A percentile compares a stretch with the other conserved stretches of the same genome.
Conservation (phyloP, 2,113 vertebrate species). For the Peromyscus maniculatus region DNA sequence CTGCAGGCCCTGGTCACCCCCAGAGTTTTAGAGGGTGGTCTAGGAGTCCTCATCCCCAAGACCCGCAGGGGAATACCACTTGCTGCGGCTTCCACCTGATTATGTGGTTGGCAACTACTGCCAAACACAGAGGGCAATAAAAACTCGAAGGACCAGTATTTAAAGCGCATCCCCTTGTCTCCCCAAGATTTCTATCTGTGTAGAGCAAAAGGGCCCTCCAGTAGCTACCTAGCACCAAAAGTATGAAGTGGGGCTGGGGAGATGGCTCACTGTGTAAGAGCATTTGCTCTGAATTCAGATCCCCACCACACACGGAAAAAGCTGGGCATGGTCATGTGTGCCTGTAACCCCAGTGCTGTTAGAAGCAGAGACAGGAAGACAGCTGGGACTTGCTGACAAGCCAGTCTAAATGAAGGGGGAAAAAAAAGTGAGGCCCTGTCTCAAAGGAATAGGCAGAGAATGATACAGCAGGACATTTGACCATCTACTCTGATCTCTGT, state of each 20-base stretch:
- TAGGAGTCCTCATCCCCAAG: background rate
- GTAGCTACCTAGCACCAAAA: background rate
- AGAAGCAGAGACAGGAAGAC: background rate
- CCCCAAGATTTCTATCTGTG: background rate
- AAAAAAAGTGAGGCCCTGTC: background rate
- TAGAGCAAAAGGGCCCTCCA: background rate
- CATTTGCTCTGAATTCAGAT: background rate
- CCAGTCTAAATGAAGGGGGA: background rate
- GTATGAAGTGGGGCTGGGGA: background rate
- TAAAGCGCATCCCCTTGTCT: background rate
- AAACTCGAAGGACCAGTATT: background rate
- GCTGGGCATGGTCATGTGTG: background rate
- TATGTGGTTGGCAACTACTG: background rate
- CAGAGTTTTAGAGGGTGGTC: background rate
- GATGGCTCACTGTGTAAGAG: background rate
- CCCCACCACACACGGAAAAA: background rate
- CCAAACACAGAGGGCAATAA: background rate
- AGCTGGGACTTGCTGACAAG: background rate
- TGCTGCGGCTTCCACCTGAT: background rate
- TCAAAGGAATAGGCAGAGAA: background rate
- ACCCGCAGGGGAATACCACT: too few species aligned
- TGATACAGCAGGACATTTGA: background rate
- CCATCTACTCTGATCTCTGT: background rate
- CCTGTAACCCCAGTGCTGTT: background rate
- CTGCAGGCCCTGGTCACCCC: background rate